Evolutionary conservation across 2,113 vertebrate genomes (phyloP).

Genomic region (Apteryx owenii): DNA sequence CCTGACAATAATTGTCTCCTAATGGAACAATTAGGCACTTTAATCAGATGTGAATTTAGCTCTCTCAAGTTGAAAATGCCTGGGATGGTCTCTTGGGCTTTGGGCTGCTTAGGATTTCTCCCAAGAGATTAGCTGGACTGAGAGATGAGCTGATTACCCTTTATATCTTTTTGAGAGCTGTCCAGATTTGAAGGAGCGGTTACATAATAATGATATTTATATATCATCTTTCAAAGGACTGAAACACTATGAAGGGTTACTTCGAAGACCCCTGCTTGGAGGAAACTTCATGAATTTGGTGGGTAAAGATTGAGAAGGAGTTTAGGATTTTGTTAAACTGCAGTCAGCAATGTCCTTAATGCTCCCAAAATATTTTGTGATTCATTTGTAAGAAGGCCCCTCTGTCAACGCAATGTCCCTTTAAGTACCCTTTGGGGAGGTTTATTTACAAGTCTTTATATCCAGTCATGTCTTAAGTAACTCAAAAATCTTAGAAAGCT

Average conservation of each 20-base stretch:
- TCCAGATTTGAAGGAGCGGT: conserved; percentile 2
- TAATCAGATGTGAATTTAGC: conserved; percentile 48
- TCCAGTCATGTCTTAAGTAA: background rate
- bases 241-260: background rate
- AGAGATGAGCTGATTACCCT: background rate
- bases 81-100: conserved; percentile 28
- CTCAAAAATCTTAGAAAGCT: background rate
- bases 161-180: background rate
- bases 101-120: background rate
- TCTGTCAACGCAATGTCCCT: background rate
- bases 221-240: background rate
- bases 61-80: conserved; percentile 17
- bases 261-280: background rate
- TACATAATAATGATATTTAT: conserved; percentile 2
- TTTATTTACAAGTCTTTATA: background rate
- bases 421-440: background rate
- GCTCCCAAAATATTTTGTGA: background rate
- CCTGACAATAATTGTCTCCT: conserved; percentile 42
- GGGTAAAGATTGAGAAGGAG: background rate
- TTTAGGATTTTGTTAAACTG: background rate
- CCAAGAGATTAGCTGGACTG: background rate
- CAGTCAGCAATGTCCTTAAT: background rate
- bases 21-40: conserved; percentile 42
- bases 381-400: background rate
- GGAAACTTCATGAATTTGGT: background rate